Conservation (phyloP, 2,797 vertebrate species). For the Phoxinus dragarum region DNA sequence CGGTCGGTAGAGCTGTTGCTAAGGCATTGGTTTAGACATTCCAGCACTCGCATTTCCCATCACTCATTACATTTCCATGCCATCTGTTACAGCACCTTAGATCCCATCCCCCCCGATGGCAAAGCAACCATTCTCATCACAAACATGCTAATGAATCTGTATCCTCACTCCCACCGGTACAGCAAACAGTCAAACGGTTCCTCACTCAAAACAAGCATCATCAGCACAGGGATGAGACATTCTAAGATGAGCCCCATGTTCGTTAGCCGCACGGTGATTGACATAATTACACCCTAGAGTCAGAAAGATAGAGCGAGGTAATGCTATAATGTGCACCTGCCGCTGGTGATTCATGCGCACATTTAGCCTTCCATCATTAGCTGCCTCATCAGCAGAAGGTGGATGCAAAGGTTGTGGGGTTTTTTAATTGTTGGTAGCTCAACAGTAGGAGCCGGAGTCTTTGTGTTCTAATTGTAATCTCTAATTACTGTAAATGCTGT, state of each 20-base stretch:
- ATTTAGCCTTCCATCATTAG: constrained; percentile 63
- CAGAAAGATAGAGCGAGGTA: constrained; percentile 65
- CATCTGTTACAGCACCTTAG: constrained; percentile 68
- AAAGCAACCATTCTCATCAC: constrained; percentile 59
- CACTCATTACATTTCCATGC: constrained; percentile 64
- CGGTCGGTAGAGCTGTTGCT: constrained; percentile 40
- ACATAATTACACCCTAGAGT: constrained; percentile 74
- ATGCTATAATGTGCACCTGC: constrained; percentile 69
- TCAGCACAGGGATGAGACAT: constrained; percentile 66
- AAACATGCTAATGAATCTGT: constrained; percentile 61
- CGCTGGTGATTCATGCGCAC: constrained; percentile 64
- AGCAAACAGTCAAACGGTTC: constrained; percentile 60
- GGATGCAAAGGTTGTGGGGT: constrained; percentile 44
- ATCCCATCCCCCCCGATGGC: constrained; percentile 57
- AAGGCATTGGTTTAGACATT: constrained; percentile 50
- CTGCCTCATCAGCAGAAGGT: constrained; percentile 52
- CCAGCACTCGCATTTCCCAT: constrained; percentile 53
- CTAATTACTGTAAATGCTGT: constrained; percentile 43
- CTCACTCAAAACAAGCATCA: constrained; percentile 63
- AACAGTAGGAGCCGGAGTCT: constrained; percentile 17
- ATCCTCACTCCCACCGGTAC: constrained; percentile 58
- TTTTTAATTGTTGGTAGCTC: constrained; percentile 34
- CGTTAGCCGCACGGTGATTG: constrained; percentile 70
- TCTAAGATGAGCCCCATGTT: constrained; percentile 72
- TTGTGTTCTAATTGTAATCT: constrained; percentile 33